These are phyloP conservation scores for Tenebrio molitor DNA, from an alignment of 1,140 invertebrate genomes.

Conservation along the genomic window DNA sequence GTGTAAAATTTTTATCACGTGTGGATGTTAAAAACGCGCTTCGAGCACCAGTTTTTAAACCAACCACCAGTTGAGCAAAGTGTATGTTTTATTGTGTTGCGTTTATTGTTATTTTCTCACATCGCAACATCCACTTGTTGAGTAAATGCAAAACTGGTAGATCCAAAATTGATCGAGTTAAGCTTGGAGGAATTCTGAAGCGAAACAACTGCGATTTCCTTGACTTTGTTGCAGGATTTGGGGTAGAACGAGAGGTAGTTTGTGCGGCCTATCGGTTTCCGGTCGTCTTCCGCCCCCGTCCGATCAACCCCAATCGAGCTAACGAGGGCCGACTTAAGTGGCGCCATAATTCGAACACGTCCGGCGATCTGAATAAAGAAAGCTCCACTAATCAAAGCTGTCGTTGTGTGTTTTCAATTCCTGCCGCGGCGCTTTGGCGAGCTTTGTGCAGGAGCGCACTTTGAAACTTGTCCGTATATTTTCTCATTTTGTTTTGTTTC, in stretches of 20 bases:
- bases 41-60: slow-evolving; percentile 17
- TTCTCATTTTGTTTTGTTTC: slow-evolving; percentile 59
- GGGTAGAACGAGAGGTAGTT: slow-evolving; percentile 5
- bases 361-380: not conserved
- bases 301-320: not conserved
- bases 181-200: slow-evolving; percentile 19
- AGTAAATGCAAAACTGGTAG: slow-evolving; percentile 34
- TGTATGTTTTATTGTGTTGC: slow-evolving; percentile 40
- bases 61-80: slow-evolving; percentile 43
- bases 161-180: slow-evolving; percentile 33
- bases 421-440: not conserved
- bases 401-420: not conserved
- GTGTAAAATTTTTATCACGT: slow-evolving; percentile 11
- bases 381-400: slow-evolving; percentile 15
- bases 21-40: not conserved
- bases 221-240: slow-evolving; percentile 32
- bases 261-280: not conserved
- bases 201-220: slow-evolving; percentile 31
- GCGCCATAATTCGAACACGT: not conserved
- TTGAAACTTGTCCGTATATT: slow-evolving; percentile 48
- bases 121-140: slow-evolving; percentile 44
- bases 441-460: slow-evolving; percentile 20
- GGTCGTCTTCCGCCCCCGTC: not conserved
- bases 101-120: slow-evolving; percentile 34
- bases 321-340: not conserved